Evolutionary conservation across 2,113 vertebrate species (phyloP).

Genomic region (Sinosuthora webbiana): DNA sequence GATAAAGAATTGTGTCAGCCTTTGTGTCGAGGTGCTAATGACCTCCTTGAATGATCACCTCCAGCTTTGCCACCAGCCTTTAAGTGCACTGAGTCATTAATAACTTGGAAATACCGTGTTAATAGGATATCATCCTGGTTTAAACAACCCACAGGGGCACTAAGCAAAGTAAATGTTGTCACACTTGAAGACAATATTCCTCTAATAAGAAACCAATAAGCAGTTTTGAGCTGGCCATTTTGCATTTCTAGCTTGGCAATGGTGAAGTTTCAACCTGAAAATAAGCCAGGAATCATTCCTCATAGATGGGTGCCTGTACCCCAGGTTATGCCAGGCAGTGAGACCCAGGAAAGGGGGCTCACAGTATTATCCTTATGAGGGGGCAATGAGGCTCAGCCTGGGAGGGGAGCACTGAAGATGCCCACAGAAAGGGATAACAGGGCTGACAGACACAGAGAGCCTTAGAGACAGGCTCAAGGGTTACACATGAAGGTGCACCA

Average conservation of each 20-base stretch:
- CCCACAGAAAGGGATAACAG: background rate
- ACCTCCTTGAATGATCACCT: conserved; percentile 28
- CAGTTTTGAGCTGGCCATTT: background rate
- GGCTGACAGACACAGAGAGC: background rate
- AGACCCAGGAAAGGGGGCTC: background rate
- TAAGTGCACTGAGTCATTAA: conserved; percentile 28
- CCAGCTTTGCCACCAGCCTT: conserved; percentile 22
- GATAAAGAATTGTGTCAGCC: background rate
- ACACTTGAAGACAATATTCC: background rate
- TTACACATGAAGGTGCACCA: background rate
- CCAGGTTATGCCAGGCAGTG: background rate
- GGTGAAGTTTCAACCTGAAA: background rate
- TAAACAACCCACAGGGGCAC: conserved; percentile 24
- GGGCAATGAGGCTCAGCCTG: background rate
- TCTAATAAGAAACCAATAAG: conserved; percentile 9
- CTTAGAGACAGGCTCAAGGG: background rate
- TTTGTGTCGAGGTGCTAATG: conserved; percentile 21
- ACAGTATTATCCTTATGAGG: too few relatives aligned
- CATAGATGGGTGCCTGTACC: rapidly evolving
- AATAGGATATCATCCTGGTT: background rate
- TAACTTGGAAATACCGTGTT: background rate
- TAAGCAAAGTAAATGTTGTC: conserved; percentile 36
- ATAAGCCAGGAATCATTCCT: background rate
- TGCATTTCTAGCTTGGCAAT: background rate
- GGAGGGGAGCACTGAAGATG: background rate